Conservation (phyloP, 2,888 invertebrate genomes). For the Proisotoma minuta region DNA sequence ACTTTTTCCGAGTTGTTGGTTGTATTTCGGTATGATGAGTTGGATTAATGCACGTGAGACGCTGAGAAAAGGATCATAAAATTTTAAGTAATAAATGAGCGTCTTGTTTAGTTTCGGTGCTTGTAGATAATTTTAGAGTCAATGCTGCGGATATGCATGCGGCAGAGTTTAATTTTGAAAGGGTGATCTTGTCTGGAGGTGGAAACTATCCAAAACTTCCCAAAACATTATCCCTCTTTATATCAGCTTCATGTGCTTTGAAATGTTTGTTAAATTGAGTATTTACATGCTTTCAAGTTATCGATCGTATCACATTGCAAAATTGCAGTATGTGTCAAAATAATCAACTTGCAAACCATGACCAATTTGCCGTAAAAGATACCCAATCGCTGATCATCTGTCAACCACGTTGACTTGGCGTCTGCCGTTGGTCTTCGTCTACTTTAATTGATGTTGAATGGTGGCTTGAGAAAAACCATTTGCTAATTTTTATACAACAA, state of each 20-base stretch:
- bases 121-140: constrained; percentile 34
- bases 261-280: background rate
- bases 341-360: background rate
- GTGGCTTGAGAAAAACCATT: too few relatives aligned
- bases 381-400: too few relatives aligned
- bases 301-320: background rate
- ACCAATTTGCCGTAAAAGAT: background rate
- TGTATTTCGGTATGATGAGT: background rate
- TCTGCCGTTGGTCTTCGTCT: too few relatives aligned
- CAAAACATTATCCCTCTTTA: too few relatives aligned
- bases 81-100: constrained; percentile 11
- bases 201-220: constrained; percentile 25
- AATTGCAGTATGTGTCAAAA: background rate
- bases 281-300: background rate
- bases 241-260: too few relatives aligned
- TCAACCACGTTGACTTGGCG: too few relatives aligned
- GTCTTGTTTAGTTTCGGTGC: background rate
- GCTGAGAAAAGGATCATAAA: background rate
- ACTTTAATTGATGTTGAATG: too few relatives aligned
- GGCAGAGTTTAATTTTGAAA: background rate
- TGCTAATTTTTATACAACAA: too few relatives aligned
- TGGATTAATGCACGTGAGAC: background rate
- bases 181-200: too few relatives aligned
- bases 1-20: background rate
- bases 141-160: too few relatives aligned